Percentiles rank a stretch among this genome's conserved stretches.
Evolutionary conservation across 2,888 invertebrate species (phyloP).

Genomic region (Acronicta aceris): DNA sequence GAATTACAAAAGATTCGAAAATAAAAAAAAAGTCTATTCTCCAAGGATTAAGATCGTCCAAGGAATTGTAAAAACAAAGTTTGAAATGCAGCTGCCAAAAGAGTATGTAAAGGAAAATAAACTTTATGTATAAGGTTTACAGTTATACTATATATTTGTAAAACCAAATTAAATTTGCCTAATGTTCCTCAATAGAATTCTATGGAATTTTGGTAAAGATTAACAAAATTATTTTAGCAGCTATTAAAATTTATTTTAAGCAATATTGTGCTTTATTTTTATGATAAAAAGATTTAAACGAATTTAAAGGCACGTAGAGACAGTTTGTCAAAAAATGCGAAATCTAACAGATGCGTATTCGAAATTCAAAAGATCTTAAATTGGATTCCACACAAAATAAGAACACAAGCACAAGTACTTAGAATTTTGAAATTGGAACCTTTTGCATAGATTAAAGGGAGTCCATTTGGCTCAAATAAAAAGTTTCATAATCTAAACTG

Average conservation of each 20-base stretch:
- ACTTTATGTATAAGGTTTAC: not conserved
- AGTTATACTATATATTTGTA: not conserved
- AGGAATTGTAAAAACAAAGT: not conserved
- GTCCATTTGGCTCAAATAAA: too few relatives aligned
- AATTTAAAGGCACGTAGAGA: not conserved
- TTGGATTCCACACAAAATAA: not conserved
- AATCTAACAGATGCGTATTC: not conserved
- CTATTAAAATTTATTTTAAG: not conserved
- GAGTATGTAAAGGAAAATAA: not conserved
- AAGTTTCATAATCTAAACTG: too few relatives aligned
- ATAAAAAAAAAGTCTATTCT: conserved; percentile 1
- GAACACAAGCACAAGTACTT: not conserved
- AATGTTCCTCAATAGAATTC: not conserved
- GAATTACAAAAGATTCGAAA: conserved; percentile 1
- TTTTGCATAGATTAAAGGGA: not conserved
- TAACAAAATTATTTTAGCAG: not conserved
- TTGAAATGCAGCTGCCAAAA: not conserved
- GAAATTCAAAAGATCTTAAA: not conserved
- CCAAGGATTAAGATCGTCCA: conserved; percentile 2
- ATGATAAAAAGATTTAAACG: not conserved
- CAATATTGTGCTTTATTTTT: not conserved
- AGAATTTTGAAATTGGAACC: conserved; percentile 2
- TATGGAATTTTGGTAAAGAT: conserved; percentile 1
- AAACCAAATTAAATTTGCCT: not conserved
- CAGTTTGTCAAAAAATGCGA: not conserved